A percentile compares a stretch with the other conserved stretches of the same genome.
These are phyloP conservation scores for Drosophila diplacantha DNA, from an alignment of 2,888 invertebrate species.

Conservation along the genomic window DNA sequence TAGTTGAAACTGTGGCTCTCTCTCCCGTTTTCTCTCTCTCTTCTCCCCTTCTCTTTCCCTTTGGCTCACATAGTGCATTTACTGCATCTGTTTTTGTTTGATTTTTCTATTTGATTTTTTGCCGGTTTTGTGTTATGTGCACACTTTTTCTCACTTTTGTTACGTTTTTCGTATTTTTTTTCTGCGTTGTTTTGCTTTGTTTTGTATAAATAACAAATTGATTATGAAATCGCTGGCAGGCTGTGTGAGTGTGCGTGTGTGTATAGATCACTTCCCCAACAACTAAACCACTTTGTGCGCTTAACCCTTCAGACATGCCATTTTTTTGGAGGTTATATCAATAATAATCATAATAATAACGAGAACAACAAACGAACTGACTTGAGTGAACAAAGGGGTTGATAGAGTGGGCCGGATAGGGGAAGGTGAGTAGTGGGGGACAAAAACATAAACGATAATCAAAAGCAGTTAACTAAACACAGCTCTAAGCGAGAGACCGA, in stretches of 20 bases:
- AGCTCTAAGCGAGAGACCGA: constrained; percentile 1
- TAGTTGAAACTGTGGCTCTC: constrained; percentile 23
- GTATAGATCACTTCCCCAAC: constrained; percentile 18
- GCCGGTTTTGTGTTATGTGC: constrained; percentile 38
- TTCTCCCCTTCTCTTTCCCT: background rate
- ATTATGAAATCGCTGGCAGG: constrained; percentile 33
- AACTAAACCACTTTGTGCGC: constrained; percentile 7
- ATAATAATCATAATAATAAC: constrained; percentile 36
- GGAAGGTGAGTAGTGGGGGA: constrained; percentile 1
- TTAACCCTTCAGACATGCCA: constrained; percentile 30
- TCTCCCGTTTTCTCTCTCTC: constrained; percentile 2
- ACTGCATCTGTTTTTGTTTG: constrained; percentile 26
- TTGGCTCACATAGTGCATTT: constrained; percentile 7
- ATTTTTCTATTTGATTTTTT: constrained; percentile 8
- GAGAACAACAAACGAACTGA: constrained; percentile 14
- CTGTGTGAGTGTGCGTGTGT: constrained; percentile 6
- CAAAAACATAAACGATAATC: constrained; percentile 24
- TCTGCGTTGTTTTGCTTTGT: constrained; percentile 13
- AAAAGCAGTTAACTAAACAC: constrained; percentile 21
- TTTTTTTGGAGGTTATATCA: constrained; percentile 43
- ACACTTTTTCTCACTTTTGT: constrained; percentile 20
- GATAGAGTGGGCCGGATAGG: background rate
- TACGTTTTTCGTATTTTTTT: constrained; percentile 2
- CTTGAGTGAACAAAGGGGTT: constrained; percentile 18
- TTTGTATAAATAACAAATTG: constrained; percentile 41